These are phyloP conservation scores for Idaea aversata DNA, from an alignment of 2,888 invertebrate genomes.

Conservation along the genomic window DNA sequence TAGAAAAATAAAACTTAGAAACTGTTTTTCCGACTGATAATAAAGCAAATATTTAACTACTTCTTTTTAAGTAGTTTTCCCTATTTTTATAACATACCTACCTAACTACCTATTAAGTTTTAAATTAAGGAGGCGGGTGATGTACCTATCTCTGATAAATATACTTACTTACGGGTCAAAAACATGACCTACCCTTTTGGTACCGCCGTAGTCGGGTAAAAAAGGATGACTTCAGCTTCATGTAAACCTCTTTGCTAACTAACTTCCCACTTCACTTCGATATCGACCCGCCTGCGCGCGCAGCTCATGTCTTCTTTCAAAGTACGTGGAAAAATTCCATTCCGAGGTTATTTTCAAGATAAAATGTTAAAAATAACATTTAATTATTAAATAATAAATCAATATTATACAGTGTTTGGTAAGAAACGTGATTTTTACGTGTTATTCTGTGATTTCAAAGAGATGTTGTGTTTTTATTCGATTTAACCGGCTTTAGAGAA, in stretches of 20 bases:
- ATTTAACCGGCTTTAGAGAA: neutral
- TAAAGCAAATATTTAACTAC: too few relatives aligned
- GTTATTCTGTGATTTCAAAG: neutral
- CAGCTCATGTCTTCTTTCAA: constrained; percentile 50
- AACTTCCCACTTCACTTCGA: constrained; percentile 13
- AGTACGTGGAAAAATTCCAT: constrained; percentile 49
- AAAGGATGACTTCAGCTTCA: too few relatives aligned
- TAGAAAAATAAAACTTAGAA: too few relatives aligned
- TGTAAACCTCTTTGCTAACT: constrained; percentile 8
- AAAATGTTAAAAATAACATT: neutral
- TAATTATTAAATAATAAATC: neutral
- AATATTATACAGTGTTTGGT: neutral
- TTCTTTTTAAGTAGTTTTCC: too few relatives aligned
- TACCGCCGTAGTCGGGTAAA: too few relatives aligned
- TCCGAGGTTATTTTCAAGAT: constrained; percentile 45
- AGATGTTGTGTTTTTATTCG: neutral
- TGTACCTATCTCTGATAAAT: too few relatives aligned
- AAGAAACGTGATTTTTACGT: neutral
- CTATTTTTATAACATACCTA: too few relatives aligned
- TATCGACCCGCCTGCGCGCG: constrained; percentile 72
- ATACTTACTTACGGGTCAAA: too few relatives aligned
- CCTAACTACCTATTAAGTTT: too few relatives aligned
- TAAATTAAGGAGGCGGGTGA: too few relatives aligned
- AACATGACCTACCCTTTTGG: too few relatives aligned
- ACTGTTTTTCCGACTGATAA: too few relatives aligned